A percentile compares a stretch with the other conserved stretches of the same genome.
phyloP scores from a whole-genome alignment of 2,888 invertebrate species.

The Acrobasis repandana region DNA sequence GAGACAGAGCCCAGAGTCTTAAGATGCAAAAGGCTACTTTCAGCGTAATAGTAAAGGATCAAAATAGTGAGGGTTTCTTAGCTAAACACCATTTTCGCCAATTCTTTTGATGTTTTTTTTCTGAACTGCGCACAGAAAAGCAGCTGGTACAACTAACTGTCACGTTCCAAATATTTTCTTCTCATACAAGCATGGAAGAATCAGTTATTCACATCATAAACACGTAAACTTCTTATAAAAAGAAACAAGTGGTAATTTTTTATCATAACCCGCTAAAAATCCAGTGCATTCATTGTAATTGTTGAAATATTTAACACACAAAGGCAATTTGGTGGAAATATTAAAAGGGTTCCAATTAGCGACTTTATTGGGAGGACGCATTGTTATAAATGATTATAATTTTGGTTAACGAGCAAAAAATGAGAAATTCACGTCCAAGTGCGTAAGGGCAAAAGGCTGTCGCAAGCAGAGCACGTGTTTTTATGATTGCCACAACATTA shows the following conservation, averaged over 20 bases:
- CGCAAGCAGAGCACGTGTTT: constrained; percentile 22
- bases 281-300: neutral
- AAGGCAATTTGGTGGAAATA: constrained; percentile 5
- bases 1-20: too few species aligned
- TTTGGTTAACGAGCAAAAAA: constrained; percentile 24
- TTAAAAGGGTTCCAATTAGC: constrained; percentile 20
- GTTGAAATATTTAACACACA: constrained; percentile 4
- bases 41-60: too few species aligned
- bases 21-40: too few species aligned
- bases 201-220: too few species aligned
- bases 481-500: constrained; percentile 1
- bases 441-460: constrained; percentile 20
- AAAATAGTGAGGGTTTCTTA: too few species aligned
- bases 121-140: too few species aligned
- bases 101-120: too few species aligned
- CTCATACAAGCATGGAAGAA: too few species aligned
- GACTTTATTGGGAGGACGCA: constrained; percentile 17
- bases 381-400: constrained; percentile 22
- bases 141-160: too few species aligned
- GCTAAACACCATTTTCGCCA: too few species aligned
- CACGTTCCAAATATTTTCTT: too few species aligned
- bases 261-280: neutral
- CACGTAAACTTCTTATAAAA: neutral
- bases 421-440: constrained; percentile 19
- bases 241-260: neutral